Evolutionary conservation across 1,140 invertebrate species (phyloP), one percentile per base, ranked within the genome.

Genomic region (Lasioglossum baleicum): DNA sequence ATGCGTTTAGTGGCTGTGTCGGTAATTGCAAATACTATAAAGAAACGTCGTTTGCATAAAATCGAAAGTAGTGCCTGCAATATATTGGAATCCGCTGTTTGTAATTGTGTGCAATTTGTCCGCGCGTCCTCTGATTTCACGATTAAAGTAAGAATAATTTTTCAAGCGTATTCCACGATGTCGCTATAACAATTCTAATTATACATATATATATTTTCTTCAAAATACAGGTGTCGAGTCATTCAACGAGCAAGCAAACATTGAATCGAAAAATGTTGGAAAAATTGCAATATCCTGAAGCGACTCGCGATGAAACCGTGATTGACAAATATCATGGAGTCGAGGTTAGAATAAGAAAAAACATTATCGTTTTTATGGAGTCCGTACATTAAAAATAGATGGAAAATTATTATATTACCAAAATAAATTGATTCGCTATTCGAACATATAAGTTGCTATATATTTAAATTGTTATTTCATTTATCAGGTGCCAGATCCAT

Each of bases 401-500:
- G 26, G 75, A 53, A 53, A 15, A 4, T 17, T 53, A 10, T 4
- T 53, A 20, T 15, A 17, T 20, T 48, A 6, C 17, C 4, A 4
- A 3, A 60, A 13, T 20, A 35, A 42, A 44, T 65, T 56, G 31
- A 31, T 42, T 63, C 0, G 11, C 44, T 65, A 11, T n/a, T 56
- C 0, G 48, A 22, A 44, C 20, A 26, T 26, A 44, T 72, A 60
- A 20, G 17, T 42, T 4, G 26, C 51, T 26, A 15, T 66, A 7
- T 20, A 56, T 17, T 22, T 22, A 15, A n/a, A 13, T 40, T 31
- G 42, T n/a, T 2, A 58, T 61, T 31, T 42, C 2, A 3, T 58
- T 64, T 42, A 60, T 6, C 31, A 99, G 97, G 94, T 99, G 78
- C 77, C 91, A 82, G 99, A 99, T 94, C 97, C 98, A 0, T 99